Percentiles rank a stretch among this genome's conserved stretches.
phyloP scores from a whole-genome alignment of 2,113 vertebrate genomes.

The Arenaria interpres region DNA sequence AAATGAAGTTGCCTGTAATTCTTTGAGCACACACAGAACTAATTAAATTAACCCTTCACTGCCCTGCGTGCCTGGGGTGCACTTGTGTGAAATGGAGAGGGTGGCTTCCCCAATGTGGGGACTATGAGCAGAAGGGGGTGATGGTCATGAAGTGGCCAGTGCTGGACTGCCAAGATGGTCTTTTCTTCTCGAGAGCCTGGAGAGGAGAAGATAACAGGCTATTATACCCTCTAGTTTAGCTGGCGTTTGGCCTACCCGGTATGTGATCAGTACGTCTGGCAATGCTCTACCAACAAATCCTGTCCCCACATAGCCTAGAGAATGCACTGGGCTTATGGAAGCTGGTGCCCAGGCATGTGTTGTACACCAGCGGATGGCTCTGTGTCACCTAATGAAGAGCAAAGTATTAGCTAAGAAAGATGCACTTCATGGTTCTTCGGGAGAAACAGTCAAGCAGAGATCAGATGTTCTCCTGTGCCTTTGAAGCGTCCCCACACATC shows the following conservation, averaged over 20 bases:
- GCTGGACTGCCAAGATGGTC: not conserved
- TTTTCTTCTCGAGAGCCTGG: not conserved
- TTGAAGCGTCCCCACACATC: fast-evolving
- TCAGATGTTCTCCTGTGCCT: not conserved
- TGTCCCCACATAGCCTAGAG: not conserved
- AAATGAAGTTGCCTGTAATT: conserved; percentile 78
- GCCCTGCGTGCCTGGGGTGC: conserved; percentile 14
- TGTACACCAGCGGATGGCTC: not conserved
- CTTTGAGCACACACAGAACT: conserved; percentile 73
- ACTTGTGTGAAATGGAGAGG: conserved; percentile 50
- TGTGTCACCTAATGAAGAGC: not conserved
- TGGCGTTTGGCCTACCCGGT: not conserved
- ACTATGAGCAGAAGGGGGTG: not conserved
- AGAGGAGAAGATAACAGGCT: not conserved
- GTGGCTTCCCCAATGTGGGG: not conserved
- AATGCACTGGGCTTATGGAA: not conserved
- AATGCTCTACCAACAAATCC: not conserved
- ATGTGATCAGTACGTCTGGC: not conserved
- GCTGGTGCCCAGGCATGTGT: not conserved
- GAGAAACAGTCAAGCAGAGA: not conserved
- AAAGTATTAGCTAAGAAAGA: not conserved
- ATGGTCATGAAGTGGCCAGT: not conserved
- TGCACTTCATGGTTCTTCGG: not conserved
- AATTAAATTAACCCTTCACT: conserved; percentile 77
- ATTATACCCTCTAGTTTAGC: not conserved